Conservation (phyloP, 2,113 vertebrate species). For the Dipodomys stephensi region DNA sequence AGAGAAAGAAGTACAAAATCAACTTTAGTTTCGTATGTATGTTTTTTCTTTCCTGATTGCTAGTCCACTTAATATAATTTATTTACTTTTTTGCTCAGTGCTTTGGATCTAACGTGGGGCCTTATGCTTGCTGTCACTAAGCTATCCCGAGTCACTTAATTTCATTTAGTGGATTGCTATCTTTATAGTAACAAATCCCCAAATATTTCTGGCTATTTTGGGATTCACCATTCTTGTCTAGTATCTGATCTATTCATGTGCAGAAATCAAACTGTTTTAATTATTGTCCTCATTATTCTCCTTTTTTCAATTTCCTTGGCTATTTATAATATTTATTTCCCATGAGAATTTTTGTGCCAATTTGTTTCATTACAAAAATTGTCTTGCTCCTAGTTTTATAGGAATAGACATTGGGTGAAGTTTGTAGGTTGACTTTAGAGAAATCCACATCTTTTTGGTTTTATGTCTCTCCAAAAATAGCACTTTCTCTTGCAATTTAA, state of each 20-base stretch:
- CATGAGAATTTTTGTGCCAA: slow-evolving; percentile 55
- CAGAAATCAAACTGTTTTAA: slow-evolving; percentile 37
- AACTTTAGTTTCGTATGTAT: background rate
- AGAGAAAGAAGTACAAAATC: background rate
- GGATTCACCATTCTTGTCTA: slow-evolving; percentile 20
- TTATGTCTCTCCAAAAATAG: slow-evolving; percentile 43
- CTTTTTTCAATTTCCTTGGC: slow-evolving; percentile 30
- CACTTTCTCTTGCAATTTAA: slow-evolving; percentile 44
- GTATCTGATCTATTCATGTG: background rate
- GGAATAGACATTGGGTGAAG: slow-evolving; percentile 21
- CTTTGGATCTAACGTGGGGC: background rate
- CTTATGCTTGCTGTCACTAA: background rate
- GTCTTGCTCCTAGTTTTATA: slow-evolving; percentile 36
- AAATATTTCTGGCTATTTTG: slow-evolving; percentile 47
- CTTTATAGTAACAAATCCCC: slow-evolving; percentile 53
- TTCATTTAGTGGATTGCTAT: slow-evolving; percentile 42
- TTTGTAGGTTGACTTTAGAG: slow-evolving; percentile 57
- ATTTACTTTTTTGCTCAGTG: background rate
- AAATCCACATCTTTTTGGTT: slow-evolving; percentile 54
- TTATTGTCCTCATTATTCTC: slow-evolving; percentile 58
- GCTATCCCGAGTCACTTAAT: too few relatives aligned
- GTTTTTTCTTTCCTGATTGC: slow-evolving; percentile 20
- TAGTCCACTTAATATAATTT: slow-evolving; percentile 3
- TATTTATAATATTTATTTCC: slow-evolving; percentile 68
- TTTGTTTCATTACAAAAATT: slow-evolving; percentile 64